Evolutionary conservation across 2,113 vertebrate species (phyloP).

Genomic region (Melanotaenia duboulayi): DNA sequence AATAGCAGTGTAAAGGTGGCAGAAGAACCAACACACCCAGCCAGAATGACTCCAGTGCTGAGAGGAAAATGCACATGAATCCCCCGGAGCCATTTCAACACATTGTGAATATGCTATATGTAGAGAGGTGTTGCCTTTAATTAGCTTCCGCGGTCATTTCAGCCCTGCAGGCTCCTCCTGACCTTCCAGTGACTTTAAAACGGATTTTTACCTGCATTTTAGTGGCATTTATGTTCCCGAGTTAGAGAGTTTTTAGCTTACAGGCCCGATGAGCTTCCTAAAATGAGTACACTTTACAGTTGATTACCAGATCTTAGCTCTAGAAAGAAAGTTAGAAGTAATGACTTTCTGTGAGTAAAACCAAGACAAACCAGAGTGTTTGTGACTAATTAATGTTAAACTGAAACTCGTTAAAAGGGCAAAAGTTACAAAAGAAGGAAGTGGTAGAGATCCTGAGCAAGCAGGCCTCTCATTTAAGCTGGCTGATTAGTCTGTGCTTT

Average conservation of each 20-base stretch:
- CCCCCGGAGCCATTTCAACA: slow-evolving; percentile 4
- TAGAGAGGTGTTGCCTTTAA: slow-evolving; percentile 49
- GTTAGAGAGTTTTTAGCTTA: background rate
- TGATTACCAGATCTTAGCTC: background rate
- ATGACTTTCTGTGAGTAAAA: slow-evolving; percentile 52
- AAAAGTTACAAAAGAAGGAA: slow-evolving; percentile 47
- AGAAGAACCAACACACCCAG: slow-evolving; percentile 56
- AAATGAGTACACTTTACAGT: slow-evolving; percentile 35
- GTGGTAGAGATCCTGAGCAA: background rate
- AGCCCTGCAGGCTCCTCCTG: slow-evolving; percentile 49
- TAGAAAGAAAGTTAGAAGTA: slow-evolving; percentile 17
- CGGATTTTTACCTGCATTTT: slow-evolving; percentile 19
- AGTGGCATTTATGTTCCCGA: background rate
- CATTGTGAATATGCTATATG: slow-evolving; percentile 34
- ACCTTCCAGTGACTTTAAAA: slow-evolving; percentile 48
- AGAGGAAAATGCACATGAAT: slow-evolving; percentile 77
- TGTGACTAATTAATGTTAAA: slow-evolving; percentile 38
- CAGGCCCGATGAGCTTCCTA: slow-evolving; percentile 1
- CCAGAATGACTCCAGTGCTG: slow-evolving; percentile 72
- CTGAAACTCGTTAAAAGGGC: slow-evolving; percentile 47
- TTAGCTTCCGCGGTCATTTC: slow-evolving; percentile 57
- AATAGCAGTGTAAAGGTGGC: slow-evolving; percentile 58
- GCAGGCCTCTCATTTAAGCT: background rate
- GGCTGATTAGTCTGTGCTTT: background rate
- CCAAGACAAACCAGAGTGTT: slow-evolving; percentile 43